Evolutionary conservation across 92 coral and sea anemone species (phyloP).

Genomic region (Palythoa heliodiscus): DNA sequence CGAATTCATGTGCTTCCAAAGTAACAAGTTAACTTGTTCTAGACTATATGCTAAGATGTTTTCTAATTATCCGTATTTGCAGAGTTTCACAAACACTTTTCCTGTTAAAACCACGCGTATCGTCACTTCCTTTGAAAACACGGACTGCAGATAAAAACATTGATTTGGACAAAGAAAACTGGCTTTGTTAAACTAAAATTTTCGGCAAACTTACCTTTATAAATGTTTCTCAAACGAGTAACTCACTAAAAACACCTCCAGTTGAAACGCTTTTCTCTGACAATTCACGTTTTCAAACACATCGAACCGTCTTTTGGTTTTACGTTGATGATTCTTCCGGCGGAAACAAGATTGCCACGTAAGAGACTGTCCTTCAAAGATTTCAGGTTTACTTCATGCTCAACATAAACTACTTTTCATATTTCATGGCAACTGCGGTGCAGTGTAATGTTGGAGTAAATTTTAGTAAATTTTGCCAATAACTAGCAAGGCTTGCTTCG

Average conservation of each 20-base stretch:
- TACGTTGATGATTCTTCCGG: conserved; percentile 45
- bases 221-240: neutral
- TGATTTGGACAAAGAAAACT: neutral
- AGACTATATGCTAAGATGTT: neutral
- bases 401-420: conserved; percentile 8
- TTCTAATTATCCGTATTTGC: neutral
- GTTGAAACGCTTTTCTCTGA: neutral
- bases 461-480: conserved; percentile 20
- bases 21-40: neutral
- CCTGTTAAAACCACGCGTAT: conserved; percentile 20
- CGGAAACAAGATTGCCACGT: conserved; percentile 48
- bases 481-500: conserved; percentile 37
- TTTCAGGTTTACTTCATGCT: conserved; percentile 15
- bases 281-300: conserved; percentile 8
- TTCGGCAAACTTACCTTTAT: conserved; percentile 20
- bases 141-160: neutral
- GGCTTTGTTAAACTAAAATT: neutral
- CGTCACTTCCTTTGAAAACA: conserved; percentile 44
- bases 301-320: conserved; percentile 29
- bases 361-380: conserved; percentile 1
- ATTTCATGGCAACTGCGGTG: conserved; percentile 6
- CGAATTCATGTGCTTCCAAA: neutral
- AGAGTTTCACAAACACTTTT: conserved; percentile 15
- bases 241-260: neutral
- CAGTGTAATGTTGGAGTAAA: neutral